Base-by-base conservation (phyloP, 1,140 invertebrate species). In the Adoxophyes honmai region DNA sequence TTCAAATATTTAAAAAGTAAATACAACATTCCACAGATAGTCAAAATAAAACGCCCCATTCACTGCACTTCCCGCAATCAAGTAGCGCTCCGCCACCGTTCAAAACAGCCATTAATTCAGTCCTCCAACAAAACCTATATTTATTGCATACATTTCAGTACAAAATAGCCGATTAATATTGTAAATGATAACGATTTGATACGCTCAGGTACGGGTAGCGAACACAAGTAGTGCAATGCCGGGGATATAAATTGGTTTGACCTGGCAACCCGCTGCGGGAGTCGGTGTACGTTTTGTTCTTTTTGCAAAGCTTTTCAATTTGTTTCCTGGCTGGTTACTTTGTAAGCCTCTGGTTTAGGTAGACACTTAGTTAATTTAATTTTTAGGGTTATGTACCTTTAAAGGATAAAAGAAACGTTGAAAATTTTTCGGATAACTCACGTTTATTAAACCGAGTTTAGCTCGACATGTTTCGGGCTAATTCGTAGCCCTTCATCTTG, bases 151-250 rank as follows among this genome's bases (percentile, higher is more conserved):
- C 69, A 64, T 63, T 75, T 73, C 66, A 67, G 39, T 60, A 73
- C 69, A 74, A 70, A 75, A 73, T 78, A 73, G 75, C 68, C 77
- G 64, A 82, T 82, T 80, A 78, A 75, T 80, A 74, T 71, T 78
- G 64, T 62, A 72, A 75, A 73, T 71, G 64, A 71, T 76, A 74
- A 72, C 75, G 55, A 78, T 78, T 78, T 75, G 70, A 76, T 70
- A 74, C 61, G 48, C 13, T 35, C 38, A 16, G 64, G 56, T 65
- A 66, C 63, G 16, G 15, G 10, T 10, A 48, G 42, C 16, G 21
- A 48, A 48, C 42, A 44, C 38, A 15, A 42, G 42, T 48, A 48
- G 42, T 48, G 6, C 42, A 28, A 28, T 28, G n/a, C n/a, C 42
- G 42, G 21, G 21, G 42, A 21, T 48, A 48, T 48, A 48, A 48